These are phyloP conservation scores for Coryphaenoides rupestris DNA, from an alignment of 2,113 vertebrate genomes.

Conservation along the genomic window DNA sequence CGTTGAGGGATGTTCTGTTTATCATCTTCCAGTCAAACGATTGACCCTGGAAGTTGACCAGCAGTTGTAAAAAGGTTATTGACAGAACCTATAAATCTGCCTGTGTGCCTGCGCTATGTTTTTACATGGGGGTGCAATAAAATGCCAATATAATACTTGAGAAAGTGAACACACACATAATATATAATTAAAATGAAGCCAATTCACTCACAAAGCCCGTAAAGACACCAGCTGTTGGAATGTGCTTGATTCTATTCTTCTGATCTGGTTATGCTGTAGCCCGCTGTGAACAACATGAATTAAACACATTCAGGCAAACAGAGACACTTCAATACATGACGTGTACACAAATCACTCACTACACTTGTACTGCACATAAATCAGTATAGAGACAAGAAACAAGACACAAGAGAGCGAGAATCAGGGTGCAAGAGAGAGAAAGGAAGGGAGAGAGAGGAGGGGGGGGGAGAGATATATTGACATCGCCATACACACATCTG, in stretches of 20 bases:
- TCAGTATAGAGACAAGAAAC: neutral
- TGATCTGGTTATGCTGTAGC: conserved; percentile 89
- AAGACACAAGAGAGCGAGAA: neutral
- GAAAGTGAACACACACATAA: no score
- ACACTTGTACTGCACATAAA: no score
- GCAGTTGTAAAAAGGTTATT: no score
- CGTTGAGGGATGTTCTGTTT: neutral
- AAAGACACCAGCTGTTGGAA: conserved; percentile 85
- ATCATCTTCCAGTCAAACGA: neutral
- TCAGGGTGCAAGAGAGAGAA: neutral
- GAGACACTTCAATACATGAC: neutral
- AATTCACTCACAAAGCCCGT: conserved; percentile 81
- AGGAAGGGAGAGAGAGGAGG: neutral
- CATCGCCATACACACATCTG: neutral
- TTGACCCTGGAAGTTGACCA: neutral
- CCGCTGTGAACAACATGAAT: conserved; percentile 74
- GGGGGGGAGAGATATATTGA: neutral
- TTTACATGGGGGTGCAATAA: no score
- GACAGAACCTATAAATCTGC: no score
- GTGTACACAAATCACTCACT: no score
- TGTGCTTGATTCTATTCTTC: conserved; percentile 80
- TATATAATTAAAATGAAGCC: neutral
- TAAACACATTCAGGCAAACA: neutral
- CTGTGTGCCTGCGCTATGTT: no score
- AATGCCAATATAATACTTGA: no score